Percentiles rank a stretch among this genome's conserved stretches.
These are phyloP conservation scores for Lacerta viridis DNA, from an alignment of 2,797 vertebrate genomes.

Conservation along the genomic window DNA sequence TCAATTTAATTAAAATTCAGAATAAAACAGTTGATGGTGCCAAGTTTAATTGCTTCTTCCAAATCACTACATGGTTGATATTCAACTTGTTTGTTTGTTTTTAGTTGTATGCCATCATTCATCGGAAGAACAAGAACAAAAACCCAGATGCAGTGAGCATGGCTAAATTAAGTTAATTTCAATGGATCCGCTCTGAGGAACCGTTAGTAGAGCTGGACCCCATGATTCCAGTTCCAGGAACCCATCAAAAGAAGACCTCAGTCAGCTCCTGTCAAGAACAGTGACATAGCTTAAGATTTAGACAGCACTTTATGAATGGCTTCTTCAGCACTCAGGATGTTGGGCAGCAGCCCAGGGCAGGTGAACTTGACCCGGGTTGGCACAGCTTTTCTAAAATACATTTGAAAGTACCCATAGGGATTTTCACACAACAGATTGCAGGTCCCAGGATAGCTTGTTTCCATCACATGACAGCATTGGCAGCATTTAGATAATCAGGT, in stretches of 20 bases:
- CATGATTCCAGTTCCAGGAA: background rate
- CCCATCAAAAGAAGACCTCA: background rate
- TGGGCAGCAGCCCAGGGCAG: background rate
- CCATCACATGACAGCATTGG: background rate
- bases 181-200: no score
- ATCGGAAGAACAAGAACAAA: no score
- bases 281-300: background rate
- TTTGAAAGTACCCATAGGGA: background rate
- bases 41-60: background rate
- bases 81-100: no score
- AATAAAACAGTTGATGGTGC: no score
- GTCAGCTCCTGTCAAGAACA: background rate
- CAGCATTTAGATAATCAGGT: conserved; percentile 2
- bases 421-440: background rate
- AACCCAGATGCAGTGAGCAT: no score
- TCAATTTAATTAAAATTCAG: no score
- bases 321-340: background rate
- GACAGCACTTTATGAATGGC: conserved; percentile 2
- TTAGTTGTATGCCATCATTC: no score
- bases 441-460: background rate
- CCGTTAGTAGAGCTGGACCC: no score
- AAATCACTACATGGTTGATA: background rate
- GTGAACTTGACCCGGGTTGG: conserved; percentile 10
- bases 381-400: background rate
- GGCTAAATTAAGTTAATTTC: no score